Conservation (phyloP, 2,797 vertebrate genomes). For the Sebastes hubbsi region DNA sequence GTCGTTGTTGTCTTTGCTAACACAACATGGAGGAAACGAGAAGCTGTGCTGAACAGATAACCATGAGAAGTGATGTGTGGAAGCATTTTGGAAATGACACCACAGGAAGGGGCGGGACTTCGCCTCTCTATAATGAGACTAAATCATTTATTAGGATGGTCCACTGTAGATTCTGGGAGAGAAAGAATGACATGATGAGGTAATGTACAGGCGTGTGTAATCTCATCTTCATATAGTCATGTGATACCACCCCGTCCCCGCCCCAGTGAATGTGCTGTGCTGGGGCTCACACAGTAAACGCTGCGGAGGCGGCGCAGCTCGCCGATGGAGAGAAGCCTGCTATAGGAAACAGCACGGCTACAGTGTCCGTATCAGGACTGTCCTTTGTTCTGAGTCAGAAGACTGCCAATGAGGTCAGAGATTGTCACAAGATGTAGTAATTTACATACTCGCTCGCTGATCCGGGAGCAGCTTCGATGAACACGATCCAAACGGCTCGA, state of each 20-base stretch:
- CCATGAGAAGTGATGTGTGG: not conserved
- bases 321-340: not conserved
- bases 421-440: conserved; percentile 71
- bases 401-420: conserved; percentile 74
- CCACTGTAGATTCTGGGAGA: not conserved
- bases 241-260: not conserved
- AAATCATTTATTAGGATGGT: not conserved
- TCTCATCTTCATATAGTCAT: not conserved
- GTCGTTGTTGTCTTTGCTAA: not conserved
- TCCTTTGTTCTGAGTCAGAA: conserved; percentile 70
- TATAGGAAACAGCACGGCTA: conserved; percentile 24
- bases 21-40: not conserved
- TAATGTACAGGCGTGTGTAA: conserved; percentile 13
- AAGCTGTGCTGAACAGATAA: not conserved
- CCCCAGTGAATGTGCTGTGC: not conserved
- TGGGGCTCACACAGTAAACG: not conserved
- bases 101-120: too few relatives aligned
- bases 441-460: conserved; percentile 47
- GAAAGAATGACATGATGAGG: conserved; percentile 19
- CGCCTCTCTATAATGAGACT: not conserved
- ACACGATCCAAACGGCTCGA: conserved; percentile 4
- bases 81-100: not conserved
- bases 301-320: conserved; percentile 1
- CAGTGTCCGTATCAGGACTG: conserved; percentile 48
- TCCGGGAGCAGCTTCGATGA: conserved; percentile 28